Percentiles rank a stretch among this genome's conserved stretches.
Evolutionary conservation across 2,797 vertebrate genomes (phyloP).

Genomic region (Rhinogobio ventralis): DNA sequence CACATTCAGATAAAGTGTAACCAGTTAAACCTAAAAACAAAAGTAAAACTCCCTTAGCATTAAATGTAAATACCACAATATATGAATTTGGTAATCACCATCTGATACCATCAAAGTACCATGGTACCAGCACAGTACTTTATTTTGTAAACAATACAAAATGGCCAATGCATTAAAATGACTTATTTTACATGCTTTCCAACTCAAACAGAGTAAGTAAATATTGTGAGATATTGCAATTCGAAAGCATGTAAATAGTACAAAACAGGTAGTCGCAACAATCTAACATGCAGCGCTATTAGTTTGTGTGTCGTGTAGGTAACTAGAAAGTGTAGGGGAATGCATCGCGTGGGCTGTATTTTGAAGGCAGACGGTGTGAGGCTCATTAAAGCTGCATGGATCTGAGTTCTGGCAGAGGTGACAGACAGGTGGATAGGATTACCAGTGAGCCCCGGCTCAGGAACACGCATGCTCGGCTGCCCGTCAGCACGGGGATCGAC

Average conservation of each 20-base stretch:
- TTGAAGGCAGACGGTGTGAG: constrained; percentile 53
- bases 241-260: neutral
- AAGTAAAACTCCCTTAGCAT: neutral
- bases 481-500: constrained; percentile 48
- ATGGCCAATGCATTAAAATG: neutral
- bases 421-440: constrained; percentile 66
- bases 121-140: neutral
- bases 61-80: neutral
- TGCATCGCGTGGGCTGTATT: constrained; percentile 32
- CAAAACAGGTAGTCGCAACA: constrained; percentile 2
- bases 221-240: neutral
- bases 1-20: no score
- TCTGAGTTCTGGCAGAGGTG: constrained; percentile 70
- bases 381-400: constrained; percentile 80
- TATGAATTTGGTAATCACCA: neutral
- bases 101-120: neutral
- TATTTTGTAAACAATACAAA: neutral
- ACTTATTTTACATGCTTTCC: neutral
- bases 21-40: neutral
- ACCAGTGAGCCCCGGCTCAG: constrained; percentile 56
- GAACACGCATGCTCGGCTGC: constrained; percentile 42
- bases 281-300: neutral
- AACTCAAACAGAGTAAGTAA: neutral
- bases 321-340: neutral
- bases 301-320: constrained; percentile 17